A percentile compares a stretch with the other conserved stretches of the same genome.
phyloP scores from a whole-genome alignment of 2,113 vertebrate species.

The Tragulus kanchil region DNA sequence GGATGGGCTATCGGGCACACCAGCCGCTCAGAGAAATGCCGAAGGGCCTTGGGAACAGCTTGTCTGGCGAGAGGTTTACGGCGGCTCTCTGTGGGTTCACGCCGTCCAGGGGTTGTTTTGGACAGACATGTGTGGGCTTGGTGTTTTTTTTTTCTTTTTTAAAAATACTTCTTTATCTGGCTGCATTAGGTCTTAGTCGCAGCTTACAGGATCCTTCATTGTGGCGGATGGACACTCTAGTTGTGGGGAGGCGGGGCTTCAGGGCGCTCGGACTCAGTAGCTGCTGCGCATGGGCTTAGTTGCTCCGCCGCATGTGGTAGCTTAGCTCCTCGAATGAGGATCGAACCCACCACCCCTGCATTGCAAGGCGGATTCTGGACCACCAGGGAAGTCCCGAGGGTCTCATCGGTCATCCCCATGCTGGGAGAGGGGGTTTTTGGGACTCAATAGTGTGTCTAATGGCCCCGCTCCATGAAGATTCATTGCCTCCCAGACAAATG shows the following conservation, averaged over 20 bases:
- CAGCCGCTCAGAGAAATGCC: not conserved
- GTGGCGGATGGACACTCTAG: not conserved
- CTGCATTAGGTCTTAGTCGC: not conserved
- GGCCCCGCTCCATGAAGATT: fast-evolving
- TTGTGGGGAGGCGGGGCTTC: not conserved
- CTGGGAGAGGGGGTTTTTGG: not conserved
- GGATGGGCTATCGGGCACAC: too few species aligned
- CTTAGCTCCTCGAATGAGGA: not conserved
- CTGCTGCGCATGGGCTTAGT: not conserved
- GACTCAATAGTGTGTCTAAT: not conserved
- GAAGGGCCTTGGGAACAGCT: not conserved
- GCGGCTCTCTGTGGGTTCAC: not conserved
- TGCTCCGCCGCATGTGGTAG: not conserved
- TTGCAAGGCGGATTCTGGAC: not conserved
- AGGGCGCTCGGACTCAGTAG: not conserved
- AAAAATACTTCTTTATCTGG: not conserved
- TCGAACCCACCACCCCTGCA: not conserved
- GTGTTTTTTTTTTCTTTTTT: not conserved
- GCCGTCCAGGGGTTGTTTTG: not conserved
- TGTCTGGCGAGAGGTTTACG: too few species aligned
- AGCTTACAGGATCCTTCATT: not conserved
- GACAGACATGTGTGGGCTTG: not conserved
- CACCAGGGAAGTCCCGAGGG: not conserved
- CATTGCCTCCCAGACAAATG: not conserved
- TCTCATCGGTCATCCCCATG: not conserved